Evolutionary conservation across 1,140 invertebrate genomes (phyloP), one percentile per base, ranked within the genome.

Genomic region (Hypothenemus hampei): DNA sequence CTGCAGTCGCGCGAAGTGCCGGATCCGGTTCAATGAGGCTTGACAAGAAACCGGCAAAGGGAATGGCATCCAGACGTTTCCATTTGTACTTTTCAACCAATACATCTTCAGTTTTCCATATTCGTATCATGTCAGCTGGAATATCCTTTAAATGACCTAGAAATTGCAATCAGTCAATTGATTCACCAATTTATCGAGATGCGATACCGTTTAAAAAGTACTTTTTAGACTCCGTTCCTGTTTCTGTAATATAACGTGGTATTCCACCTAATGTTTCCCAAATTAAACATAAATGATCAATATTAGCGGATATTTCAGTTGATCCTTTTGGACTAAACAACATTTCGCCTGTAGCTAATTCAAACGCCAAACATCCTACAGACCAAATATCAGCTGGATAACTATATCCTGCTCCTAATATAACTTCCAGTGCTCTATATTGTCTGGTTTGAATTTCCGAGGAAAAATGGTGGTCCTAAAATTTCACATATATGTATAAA

Each of bases 361-460:
- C 97, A 76, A 99, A 99, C 16, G 95, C 92, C 88, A 97, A 93
- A 70, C 96, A 98, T 23, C 94, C 96, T 19, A 93, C 92, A 54
- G 92, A 96, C 96, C 96, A 98, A 61, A 98, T 95, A 73, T 98
- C 96, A 18, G 94, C 93, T 0, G 93, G 89, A 35, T 92, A 86
- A 58, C 86, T 90, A 73, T 98, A 98, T 1, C 89, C 91, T 33
- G 92, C 87, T 62, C 93, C 93, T 36, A 98, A 75, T 37, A 98
- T 78, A 4, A 99, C 96, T 76, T 99, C 97, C 40, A 98, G 76
- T 48, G 92, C 93, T 57, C 97, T 80, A 74, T 99, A 99, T 74
- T 99, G 97, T 43, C 96, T 81, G 2, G 97, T 99, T 77, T 99
- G 97, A 65, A 99, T 99, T 67, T 98, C 95, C 70, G 51, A 48